Evolutionary conservation across 2,113 vertebrate species (phyloP).

Genomic region (Laterallus jamaicensis): DNA sequence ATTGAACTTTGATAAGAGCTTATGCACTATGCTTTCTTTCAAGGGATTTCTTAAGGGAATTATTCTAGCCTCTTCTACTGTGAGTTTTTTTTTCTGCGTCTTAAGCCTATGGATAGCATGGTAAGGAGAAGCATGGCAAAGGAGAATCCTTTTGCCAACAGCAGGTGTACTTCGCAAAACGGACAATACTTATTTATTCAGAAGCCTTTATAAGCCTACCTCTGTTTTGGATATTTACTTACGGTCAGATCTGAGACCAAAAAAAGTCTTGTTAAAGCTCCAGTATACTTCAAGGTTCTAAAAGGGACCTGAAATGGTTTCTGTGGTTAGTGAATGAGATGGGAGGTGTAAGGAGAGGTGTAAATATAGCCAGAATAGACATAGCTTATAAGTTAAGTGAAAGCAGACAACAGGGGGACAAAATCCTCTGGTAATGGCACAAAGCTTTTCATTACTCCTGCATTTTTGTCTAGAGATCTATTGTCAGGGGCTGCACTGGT

Average conservation of each 20-base stretch:
- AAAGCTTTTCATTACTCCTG: slow-evolving; percentile 62
- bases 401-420: not conserved
- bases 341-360: not conserved
- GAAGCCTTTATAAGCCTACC: slow-evolving; percentile 72
- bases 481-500: slow-evolving; percentile 59
- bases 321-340: slow-evolving; percentile 35
- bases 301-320: slow-evolving; percentile 48
- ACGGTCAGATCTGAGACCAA: slow-evolving; percentile 29
- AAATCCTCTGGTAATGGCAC: slow-evolving; percentile 51
- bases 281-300: slow-evolving; percentile 47
- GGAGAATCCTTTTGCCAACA: slow-evolving; percentile 7
- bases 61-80: slow-evolving; percentile 57
- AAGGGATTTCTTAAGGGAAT: slow-evolving; percentile 71
- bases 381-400: slow-evolving; percentile 44
- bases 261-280: slow-evolving; percentile 22
- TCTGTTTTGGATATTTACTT: slow-evolving; percentile 61
- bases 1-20: slow-evolving; percentile 13
- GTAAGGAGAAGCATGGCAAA: slow-evolving; percentile 44
- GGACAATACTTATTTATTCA: slow-evolving; percentile 38
- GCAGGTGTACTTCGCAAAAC: slow-evolving; percentile 31
- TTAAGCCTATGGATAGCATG: slow-evolving; percentile 54
- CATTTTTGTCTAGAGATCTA: slow-evolving; percentile 51
- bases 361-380: slow-evolving; percentile 57
- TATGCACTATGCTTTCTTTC: slow-evolving; percentile 58
- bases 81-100: slow-evolving; percentile 47